Conservation (phyloP, 2,113 vertebrate genomes). For the Microcebus tavaratra region DNA sequence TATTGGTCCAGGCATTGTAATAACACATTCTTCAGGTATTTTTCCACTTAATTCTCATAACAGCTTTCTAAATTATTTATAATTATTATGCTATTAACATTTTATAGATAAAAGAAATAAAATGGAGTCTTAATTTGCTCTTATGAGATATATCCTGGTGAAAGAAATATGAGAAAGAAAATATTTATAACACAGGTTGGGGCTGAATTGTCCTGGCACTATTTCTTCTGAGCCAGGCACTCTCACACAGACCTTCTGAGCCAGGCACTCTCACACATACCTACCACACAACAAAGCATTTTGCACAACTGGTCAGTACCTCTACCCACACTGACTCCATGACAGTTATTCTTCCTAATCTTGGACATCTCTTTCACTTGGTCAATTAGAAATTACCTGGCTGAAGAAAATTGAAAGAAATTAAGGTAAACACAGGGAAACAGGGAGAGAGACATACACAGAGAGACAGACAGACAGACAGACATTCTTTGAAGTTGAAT, state of each 20-base stretch:
- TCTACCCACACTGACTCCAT: not conserved
- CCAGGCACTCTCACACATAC: not conserved
- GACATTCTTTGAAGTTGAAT: not conserved
- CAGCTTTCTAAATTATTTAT: not conserved
- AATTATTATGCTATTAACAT: not conserved
- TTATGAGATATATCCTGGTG: not conserved
- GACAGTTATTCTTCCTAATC: not conserved
- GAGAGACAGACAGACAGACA: not conserved
- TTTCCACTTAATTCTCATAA: conserved; percentile 1
- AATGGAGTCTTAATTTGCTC: not conserved
- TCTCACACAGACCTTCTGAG: not conserved
- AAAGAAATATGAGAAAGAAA: not conserved
- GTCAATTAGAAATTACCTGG: not conserved
- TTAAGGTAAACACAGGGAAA: not conserved
- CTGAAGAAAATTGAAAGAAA: not conserved
- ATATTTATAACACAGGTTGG: not conserved
- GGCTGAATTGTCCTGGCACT: not conserved
- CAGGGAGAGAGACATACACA: not conserved
- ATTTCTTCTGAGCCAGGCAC: not conserved
- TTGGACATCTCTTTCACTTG: not conserved
- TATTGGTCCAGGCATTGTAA: not conserved
- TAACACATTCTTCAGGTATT: not conserved
- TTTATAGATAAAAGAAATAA: not conserved
- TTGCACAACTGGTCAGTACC: not conserved
- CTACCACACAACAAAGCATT: not conserved